A percentile compares a stretch with the other conserved stretches of the same genome.
Conservation (phyloP, 1,140 invertebrate genomes). For the Nylanderia fulva region DNA sequence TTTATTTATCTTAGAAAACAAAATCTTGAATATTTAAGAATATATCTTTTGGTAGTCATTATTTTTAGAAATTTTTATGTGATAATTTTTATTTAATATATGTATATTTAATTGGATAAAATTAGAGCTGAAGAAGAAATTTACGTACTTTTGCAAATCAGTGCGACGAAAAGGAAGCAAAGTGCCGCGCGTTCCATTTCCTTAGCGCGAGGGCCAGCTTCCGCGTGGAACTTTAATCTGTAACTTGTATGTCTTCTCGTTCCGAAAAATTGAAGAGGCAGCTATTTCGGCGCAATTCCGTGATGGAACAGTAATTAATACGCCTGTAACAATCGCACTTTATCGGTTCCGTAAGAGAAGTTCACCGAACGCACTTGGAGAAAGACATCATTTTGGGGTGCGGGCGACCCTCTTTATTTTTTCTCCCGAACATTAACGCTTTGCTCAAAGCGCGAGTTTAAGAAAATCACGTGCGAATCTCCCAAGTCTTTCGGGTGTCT, state of each 20-base stretch:
- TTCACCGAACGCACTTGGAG: slow-evolving; percentile 59
- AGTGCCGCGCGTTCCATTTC: slow-evolving; percentile 70
- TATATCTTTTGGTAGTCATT: background rate
- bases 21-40: background rate
- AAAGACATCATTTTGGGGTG: slow-evolving; percentile 60
- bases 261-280: background rate
- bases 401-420: background rate
- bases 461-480: background rate
- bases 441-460: background rate
- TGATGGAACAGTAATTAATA: slow-evolving; percentile 44
- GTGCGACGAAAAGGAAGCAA: slow-evolving; percentile 66
- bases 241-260: slow-evolving; percentile 10
- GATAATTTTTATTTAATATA: background rate
- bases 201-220: background rate
- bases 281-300: background rate
- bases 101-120: background rate
- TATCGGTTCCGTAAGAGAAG: background rate
- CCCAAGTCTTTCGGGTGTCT: background rate
- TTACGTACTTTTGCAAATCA: slow-evolving; percentile 73
- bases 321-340: slow-evolving; percentile 36
- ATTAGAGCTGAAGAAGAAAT: slow-evolving; percentile 1
- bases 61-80: background rate
- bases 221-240: slow-evolving; percentile 1
- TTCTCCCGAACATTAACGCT: slow-evolving; percentile 26
- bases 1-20: background rate